Evolutionary conservation across 2,113 vertebrate genomes (phyloP).

Genomic region (Centropus bengalensis): DNA sequence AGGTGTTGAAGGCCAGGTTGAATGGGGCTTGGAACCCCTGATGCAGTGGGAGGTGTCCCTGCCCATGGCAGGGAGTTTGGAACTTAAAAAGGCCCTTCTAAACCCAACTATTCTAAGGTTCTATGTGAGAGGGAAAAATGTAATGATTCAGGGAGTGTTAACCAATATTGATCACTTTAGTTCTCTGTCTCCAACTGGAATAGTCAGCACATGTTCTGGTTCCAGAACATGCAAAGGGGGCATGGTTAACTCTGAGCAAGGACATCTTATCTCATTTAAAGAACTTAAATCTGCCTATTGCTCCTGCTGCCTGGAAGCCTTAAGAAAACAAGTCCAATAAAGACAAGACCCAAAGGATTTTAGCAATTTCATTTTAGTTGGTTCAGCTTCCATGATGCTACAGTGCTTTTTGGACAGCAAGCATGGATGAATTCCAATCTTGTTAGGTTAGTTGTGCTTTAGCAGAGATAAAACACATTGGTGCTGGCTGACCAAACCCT

Average conservation of each 20-base stretch:
- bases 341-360: conserved; percentile 8
- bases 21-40: too few species aligned
- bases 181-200: neutral
- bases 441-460: neutral
- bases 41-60: too few species aligned
- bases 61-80: too few species aligned
- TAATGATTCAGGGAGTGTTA: neutral
- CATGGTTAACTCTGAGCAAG: neutral
- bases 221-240: neutral
- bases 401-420: neutral
- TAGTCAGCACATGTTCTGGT: fast-evolving
- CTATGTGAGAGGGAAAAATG: too few species aligned
- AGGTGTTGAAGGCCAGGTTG: too few species aligned
- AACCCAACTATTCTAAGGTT: too few species aligned
- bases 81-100: too few species aligned
- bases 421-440: neutral
- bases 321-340: neutral
- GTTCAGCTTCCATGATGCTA: neutral
- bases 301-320: neutral
- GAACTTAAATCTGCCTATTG: neutral
- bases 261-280: neutral
- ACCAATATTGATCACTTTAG: fast-evolving
- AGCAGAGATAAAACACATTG: neutral
- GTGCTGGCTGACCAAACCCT: neutral
- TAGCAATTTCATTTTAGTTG: neutral